Evolutionary conservation across 1,140 invertebrate species (phyloP).

Genomic region (Phymorhynchus buccinoides): DNA sequence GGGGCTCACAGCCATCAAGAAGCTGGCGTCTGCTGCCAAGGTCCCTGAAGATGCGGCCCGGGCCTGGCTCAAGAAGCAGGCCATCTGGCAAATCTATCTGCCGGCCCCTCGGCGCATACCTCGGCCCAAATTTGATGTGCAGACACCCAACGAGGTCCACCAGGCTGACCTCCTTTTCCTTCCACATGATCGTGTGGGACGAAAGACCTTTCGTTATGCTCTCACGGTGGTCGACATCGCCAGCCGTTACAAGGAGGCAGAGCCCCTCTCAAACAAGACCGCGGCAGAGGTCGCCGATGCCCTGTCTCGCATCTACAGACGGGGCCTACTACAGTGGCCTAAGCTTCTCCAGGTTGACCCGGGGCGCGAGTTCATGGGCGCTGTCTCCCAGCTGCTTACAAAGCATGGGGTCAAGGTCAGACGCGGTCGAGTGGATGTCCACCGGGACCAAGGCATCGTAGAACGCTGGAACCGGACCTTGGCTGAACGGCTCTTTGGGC

Average conservation of each 20-base stretch:
- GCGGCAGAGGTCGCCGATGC: constrained; percentile 42
- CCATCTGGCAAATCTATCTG: constrained; percentile 49
- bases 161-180: constrained; percentile 49
- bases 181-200: constrained; percentile 43
- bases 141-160: constrained; percentile 43
- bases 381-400: constrained; percentile 36
- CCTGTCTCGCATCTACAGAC: constrained; percentile 48
- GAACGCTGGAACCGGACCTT: constrained; percentile 45
- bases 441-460: constrained; percentile 42
- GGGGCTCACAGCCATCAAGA: constrained; percentile 32
- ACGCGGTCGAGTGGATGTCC: constrained; percentile 31
- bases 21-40: constrained; percentile 39
- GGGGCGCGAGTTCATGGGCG: constrained; percentile 43
- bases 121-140: constrained; percentile 39
- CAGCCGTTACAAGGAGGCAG: constrained; percentile 46
- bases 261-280: constrained; percentile 40
- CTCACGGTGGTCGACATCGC: constrained; percentile 48
- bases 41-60: constrained; percentile 10
- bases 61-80: constrained; percentile 43
- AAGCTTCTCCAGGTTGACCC: constrained; percentile 48
- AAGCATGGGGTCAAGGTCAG: constrained; percentile 41
- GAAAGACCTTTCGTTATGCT: constrained; percentile 44
- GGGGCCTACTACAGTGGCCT: constrained; percentile 43
- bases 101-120: constrained; percentile 40
- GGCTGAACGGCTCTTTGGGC: constrained; percentile 43